These are phyloP conservation scores for Prostheceraeus crozeri DNA, from an alignment of 2,888 invertebrate genomes.

Conservation along the genomic window DNA sequence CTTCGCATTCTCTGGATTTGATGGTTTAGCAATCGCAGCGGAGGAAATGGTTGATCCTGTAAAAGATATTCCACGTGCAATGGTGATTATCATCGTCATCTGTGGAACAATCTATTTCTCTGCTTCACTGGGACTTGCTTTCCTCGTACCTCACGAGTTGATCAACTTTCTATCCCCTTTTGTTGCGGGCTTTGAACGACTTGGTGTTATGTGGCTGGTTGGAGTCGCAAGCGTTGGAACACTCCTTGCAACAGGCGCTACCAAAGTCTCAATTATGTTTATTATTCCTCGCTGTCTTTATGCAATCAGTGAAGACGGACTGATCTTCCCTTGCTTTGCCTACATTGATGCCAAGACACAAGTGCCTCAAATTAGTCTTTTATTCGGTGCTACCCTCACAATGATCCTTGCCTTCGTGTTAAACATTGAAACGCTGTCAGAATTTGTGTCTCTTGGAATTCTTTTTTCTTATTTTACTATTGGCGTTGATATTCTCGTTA, in stretches of 20 bases:
- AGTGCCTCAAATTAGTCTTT: conserved; percentile 31
- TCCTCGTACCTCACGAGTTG: conserved; percentile 17
- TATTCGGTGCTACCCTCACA: conserved; percentile 28
- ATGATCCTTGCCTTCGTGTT: conserved; percentile 32
- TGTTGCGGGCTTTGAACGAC: conserved; percentile 29
- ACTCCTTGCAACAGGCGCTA: conserved; percentile 36
- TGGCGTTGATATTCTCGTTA: conserved; percentile 32
- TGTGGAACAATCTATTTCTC: conserved; percentile 33
- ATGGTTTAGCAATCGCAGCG: conserved; percentile 33
- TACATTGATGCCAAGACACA: conserved; percentile 23
- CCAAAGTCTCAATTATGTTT: conserved; percentile 35
- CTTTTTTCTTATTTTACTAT: conserved; percentile 36
- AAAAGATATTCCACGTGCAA: conserved; percentile 32
- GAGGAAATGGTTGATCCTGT: conserved; percentile 37
- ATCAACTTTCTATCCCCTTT: conserved; percentile 35
- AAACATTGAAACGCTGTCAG: conserved; percentile 36
- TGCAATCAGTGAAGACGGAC: conserved; percentile 34
- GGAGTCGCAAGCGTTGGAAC: conserved; percentile 34
- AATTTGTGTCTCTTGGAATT: conserved; percentile 33
- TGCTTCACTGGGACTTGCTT: conserved; percentile 35
- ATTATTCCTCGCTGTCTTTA: conserved; percentile 36
- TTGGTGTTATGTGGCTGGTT: conserved; percentile 6
- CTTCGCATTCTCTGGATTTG: conserved; percentile 38
- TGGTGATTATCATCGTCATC: conserved; percentile 32
- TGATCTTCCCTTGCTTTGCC: conserved; percentile 33